These are phyloP conservation scores for Philopedon plagiatum DNA, from an alignment of 2,888 invertebrate genomes.

Conservation along the genomic window DNA sequence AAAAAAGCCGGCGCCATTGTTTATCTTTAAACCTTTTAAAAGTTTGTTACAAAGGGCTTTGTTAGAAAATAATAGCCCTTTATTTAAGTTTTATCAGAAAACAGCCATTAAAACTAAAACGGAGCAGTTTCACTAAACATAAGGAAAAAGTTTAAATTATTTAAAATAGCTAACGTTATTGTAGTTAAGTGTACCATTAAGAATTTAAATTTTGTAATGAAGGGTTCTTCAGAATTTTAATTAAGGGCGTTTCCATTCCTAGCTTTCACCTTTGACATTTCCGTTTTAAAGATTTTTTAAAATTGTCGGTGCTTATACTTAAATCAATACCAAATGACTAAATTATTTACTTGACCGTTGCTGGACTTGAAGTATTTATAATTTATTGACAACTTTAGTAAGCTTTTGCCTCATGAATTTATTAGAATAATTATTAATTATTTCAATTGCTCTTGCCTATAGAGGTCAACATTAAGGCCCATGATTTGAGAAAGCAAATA, in stretches of 20 bases:
- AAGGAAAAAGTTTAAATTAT: not conserved
- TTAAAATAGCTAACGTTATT: slow-evolving; percentile 5
- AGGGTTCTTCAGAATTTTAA: not conserved
- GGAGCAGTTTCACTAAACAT: not conserved
- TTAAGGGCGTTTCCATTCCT: not conserved
- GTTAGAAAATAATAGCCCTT: slow-evolving; percentile 1
- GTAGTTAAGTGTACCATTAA: not conserved
- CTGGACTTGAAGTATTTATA: too few relatives aligned
- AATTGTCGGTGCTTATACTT: not conserved
- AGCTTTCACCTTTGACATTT: not conserved
- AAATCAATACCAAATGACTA: too few relatives aligned
- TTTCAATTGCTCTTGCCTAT: too few relatives aligned
- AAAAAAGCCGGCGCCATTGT: not conserved
- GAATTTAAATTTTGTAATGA: not conserved
- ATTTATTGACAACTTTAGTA: too few relatives aligned
- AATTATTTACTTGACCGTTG: too few relatives aligned
- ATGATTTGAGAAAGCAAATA: too few relatives aligned
- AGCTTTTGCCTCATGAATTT: too few relatives aligned
- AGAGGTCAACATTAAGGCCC: too few relatives aligned
- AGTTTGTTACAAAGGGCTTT: not conserved
- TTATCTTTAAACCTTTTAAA: not conserved
- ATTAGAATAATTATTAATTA: too few relatives aligned
- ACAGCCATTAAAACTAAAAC: not conserved
- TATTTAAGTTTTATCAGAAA: slow-evolving; percentile 1
- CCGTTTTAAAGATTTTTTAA: not conserved